Base-by-base conservation (phyloP, 2,113 vertebrate species). In the Scatophagus argus region DNA sequence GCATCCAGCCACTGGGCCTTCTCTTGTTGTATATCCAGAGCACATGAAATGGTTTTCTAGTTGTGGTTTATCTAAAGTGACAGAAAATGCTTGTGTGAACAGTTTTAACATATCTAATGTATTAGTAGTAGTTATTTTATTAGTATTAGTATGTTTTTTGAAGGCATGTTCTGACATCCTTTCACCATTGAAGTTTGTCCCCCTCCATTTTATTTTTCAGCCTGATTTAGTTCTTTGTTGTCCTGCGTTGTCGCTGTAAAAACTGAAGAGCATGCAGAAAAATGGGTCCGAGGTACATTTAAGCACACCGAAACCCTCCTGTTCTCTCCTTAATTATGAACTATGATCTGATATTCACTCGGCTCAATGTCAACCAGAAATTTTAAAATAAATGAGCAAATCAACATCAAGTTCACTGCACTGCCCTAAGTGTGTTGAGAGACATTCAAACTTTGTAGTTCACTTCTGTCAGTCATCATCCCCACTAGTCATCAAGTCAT, bases 391-490 rank as follows among this genome's bases (percentile, higher is more conserved):
- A 41, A 59, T 5, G 3, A 73, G 23, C 16, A 43, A 51, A 13
- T 43, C 29, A n/a, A n/a, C 8, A 11, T 19, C 3, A 13, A n/a
- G 41, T 81, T 74, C 74, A 77, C 70, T 43, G 23, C 19, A 44
- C 32, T 55, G 44, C 23, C 14, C 21, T 23, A 54, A 8, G 12
- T 43, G 14, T 61, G 1, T 60, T 47, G n/a, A n/a, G 19, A 66
- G 12, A 46, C 41, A 51, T 5, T 31, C 14, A 62, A 44, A 63
- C 55, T 17, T 68, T 47, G 59, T 12, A 72, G 72, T 54, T 29
- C 13, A 52, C 0, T 19, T 29, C 67, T 60, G 60, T 71, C 83
- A 84, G 31, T 86, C 81, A 82, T 60, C 38, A 41, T 81, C 78
- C 81, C 29, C 39, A 52, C 8, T 7, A 25, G n/a, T n/a, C n/a